These are phyloP conservation scores for Hemitrygon akajei DNA, from an alignment of 2,797 vertebrate species.

Conservation along the genomic window DNA sequence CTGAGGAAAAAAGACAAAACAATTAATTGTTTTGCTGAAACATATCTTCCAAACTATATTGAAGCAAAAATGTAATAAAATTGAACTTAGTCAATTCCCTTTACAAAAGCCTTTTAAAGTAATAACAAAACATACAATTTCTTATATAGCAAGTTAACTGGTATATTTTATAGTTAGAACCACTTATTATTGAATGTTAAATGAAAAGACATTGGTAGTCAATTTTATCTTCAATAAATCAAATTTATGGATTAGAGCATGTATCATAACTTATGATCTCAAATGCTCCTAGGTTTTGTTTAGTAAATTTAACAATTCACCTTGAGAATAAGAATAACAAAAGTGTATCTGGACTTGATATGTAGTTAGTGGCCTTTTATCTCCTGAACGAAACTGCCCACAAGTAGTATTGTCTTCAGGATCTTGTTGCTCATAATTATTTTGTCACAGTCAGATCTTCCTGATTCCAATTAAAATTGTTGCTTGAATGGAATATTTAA, in stretches of 20 bases:
- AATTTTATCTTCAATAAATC: neutral
- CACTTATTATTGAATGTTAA: neutral
- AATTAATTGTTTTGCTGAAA: slow-evolving; percentile 22
- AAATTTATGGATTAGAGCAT: neutral
- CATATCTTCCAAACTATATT: neutral
- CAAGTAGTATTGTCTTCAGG: neutral
- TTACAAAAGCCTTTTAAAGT: neutral
- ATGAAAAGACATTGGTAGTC: neutral
- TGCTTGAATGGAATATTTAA: neutral
- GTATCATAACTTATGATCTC: neutral
- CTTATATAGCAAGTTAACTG: neutral
- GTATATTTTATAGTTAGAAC: neutral
- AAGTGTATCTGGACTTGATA: neutral
- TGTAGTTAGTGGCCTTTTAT: neutral
- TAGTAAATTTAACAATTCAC: neutral
- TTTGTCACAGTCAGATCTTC: neutral
- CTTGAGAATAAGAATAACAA: neutral
- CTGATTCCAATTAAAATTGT: neutral
- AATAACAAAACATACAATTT: neutral
- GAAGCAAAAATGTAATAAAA: neutral
- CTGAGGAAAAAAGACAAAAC: slow-evolving; percentile 63
- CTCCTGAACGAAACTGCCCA: neutral
- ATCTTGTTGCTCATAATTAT: neutral
- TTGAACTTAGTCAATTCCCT: neutral
- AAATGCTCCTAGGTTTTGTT: neutral